Percentiles rank a stretch among this genome's conserved stretches.
phyloP scores from a whole-genome alignment of 2,797 vertebrate species.

The Vipera latastei region DNA sequence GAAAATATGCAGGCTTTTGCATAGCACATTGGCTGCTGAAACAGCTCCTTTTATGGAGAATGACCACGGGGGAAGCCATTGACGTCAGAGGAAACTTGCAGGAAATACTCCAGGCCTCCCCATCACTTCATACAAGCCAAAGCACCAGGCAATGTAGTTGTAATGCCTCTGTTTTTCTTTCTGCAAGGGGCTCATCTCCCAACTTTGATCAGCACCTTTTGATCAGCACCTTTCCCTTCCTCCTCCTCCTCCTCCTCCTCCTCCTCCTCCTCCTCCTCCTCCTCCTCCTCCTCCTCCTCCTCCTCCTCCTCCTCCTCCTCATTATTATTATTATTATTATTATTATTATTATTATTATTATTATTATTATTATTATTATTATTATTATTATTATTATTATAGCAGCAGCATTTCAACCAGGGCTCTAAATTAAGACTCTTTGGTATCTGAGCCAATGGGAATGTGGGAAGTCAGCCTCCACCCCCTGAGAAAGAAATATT shows the following conservation, averaged over 20 bases:
- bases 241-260: too few species aligned
- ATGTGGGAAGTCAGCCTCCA: not conserved
- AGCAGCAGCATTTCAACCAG: not conserved
- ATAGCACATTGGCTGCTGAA: not conserved
- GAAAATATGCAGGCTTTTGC: constrained; percentile 14
- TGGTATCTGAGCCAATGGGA: not conserved
- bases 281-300: too few species aligned
- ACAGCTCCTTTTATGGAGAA: constrained; percentile 59
- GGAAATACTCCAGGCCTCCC: constrained; percentile 13
- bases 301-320: too few species aligned
- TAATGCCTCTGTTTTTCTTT: not conserved
- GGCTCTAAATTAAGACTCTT: not conserved
- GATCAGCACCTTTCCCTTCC: too few species aligned
- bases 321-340: too few species aligned
- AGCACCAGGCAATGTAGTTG: not conserved
- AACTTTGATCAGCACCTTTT: not conserved
- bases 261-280: too few species aligned
- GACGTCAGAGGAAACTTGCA: not conserved
- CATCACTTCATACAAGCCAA: not conserved
- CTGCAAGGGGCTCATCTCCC: too few species aligned
- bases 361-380: too few species aligned
- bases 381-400: too few species aligned
- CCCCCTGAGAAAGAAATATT: too few species aligned
- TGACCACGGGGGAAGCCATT: constrained; percentile 49
- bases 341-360: too few species aligned